These are phyloP conservation scores for Oncorhynchus tshawytscha DNA, from an alignment of 2,113 vertebrate species.

Conservation along the genomic window DNA sequence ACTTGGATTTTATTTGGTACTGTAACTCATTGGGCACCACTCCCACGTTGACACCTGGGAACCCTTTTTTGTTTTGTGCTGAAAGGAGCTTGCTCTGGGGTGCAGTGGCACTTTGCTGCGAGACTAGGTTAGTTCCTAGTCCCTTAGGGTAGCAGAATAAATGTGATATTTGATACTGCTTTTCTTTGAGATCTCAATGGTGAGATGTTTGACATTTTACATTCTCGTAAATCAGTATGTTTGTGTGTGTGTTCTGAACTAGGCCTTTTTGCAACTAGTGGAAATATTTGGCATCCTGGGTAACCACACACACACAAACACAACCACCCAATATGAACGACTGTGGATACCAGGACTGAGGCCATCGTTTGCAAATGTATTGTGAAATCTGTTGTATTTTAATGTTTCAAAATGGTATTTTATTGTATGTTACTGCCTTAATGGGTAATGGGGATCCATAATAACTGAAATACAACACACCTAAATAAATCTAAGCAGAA, in stretches of 20 bases:
- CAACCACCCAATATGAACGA: not conserved
- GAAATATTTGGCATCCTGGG: not conserved
- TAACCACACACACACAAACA: not conserved
- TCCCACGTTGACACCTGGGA: not conserved
- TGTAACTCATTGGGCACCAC: constrained; percentile 8
- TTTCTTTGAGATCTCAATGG: not conserved
- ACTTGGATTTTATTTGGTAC: too few relatives aligned
- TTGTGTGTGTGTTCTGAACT: not conserved
- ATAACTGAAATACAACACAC: not conserved
- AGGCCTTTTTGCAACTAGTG: not conserved
- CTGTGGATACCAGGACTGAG: not conserved
- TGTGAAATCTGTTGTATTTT: too few relatives aligned
- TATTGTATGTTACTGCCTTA: too few relatives aligned
- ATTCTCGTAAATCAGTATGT: not conserved
- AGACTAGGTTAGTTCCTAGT: not conserved
- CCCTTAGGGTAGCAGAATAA: too few relatives aligned
- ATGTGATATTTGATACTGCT: too few relatives aligned
- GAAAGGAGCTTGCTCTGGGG: constrained; percentile 16
- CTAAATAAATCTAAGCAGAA: not conserved
- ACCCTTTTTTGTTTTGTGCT: not conserved
- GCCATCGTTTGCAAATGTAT: not conserved
- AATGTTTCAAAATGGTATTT: too few relatives aligned
- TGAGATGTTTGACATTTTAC: constrained; percentile 7
- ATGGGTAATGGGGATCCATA: too few relatives aligned
- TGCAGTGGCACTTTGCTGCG: not conserved